Conservation (phyloP, 2,113 vertebrate species). For the Atherinomorus stipes region DNA sequence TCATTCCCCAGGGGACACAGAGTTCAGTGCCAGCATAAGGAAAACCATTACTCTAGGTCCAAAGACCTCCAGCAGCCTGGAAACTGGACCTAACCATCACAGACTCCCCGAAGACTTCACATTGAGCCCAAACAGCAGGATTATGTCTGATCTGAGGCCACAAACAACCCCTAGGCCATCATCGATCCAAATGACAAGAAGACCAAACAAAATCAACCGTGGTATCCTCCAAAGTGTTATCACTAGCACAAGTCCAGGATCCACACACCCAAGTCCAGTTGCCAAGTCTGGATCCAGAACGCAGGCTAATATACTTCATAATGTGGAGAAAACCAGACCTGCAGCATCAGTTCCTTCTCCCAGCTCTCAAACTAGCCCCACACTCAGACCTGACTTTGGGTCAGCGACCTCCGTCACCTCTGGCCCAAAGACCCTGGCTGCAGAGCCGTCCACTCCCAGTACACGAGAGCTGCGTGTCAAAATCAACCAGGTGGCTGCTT, state of each 20-base stretch:
- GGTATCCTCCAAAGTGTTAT: slow-evolving; percentile 41
- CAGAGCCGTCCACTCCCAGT: slow-evolving; percentile 57
- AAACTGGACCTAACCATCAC: slow-evolving; percentile 19
- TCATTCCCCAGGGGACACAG: slow-evolving; percentile 33
- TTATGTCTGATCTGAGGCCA: slow-evolving; percentile 56
- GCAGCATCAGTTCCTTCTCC: slow-evolving; percentile 2
- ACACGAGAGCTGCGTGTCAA: slow-evolving; percentile 75
- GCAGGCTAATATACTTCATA: slow-evolving; percentile 2
- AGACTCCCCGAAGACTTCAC: slow-evolving; percentile 23
- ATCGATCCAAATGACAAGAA: slow-evolving; percentile 62
- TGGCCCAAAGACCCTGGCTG: slow-evolving; percentile 1
- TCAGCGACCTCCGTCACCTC: slow-evolving; percentile 36
- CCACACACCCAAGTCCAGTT: slow-evolving; percentile 27
- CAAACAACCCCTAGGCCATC: slow-evolving; percentile 47
- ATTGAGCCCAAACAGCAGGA: slow-evolving; percentile 49
- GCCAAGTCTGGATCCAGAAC: slow-evolving; percentile 16
- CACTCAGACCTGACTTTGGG: slow-evolving; percentile 33
- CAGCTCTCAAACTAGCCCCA: slow-evolving; percentile 21
- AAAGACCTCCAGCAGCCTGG: slow-evolving; percentile 38
- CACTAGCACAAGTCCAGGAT: slow-evolving; percentile 41
- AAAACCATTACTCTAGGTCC: slow-evolving; percentile 32
- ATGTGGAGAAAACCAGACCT: slow-evolving; percentile 20
- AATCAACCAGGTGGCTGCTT: slow-evolving; percentile 76
- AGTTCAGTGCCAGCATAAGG: slow-evolving; percentile 30
- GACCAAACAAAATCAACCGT: slow-evolving; percentile 42